Base-by-base conservation (phyloP, 2,888 invertebrate species). In the Hypercompe scribonia region DNA sequence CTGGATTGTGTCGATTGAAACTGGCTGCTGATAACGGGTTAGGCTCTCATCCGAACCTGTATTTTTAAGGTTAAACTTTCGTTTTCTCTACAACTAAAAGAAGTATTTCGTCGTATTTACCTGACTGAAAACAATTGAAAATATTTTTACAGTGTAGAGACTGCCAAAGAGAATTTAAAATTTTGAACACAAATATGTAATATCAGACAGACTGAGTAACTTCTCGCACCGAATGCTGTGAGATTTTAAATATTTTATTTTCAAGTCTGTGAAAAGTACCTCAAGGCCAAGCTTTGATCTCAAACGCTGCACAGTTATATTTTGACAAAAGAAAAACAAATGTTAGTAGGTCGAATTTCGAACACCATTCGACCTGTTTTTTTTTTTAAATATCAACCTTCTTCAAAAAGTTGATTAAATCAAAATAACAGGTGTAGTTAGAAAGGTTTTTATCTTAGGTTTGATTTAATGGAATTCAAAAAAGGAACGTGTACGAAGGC, bases 21-120 rank as follows among this genome's bases (percentile, higher is more conserved):
- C 58, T 54, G 54, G 46, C 46, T 10, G 58, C 58, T 58, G 58
- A 15, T n/a, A 58, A 58, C 58, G 58, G 58, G 58, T 58, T 58
- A 28, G 13, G 28, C 15, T 58, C 13, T 28, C 28, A 28, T 15
- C 28, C 58, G 28, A 58, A 58, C 58, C 58, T 28, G 58, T 58
- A 58, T 58, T 28, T 58, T 58, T 58, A 8, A 58, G 28, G 58
- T 58, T 58, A 58, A 58, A 58, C 58, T 58, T 28, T 58, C 58
- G 28, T 58, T n/a, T 54, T 54, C 50, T 11, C n/a, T n/a, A 54
- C 10, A 58, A 58, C 28, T 28, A 58, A 58, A 28, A 3, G 28
- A 15, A 58, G 28, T 58, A 15, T 15, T 28, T 28, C 13, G 28
- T 58, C 54, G 54, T 54, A n/a, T 24, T 18, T 46, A 54, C 2